Percentiles rank a stretch among this genome's conserved stretches.
Conservation (phyloP, 1,140 invertebrate species). For the Pseudomyrmex cubaensis region DNA sequence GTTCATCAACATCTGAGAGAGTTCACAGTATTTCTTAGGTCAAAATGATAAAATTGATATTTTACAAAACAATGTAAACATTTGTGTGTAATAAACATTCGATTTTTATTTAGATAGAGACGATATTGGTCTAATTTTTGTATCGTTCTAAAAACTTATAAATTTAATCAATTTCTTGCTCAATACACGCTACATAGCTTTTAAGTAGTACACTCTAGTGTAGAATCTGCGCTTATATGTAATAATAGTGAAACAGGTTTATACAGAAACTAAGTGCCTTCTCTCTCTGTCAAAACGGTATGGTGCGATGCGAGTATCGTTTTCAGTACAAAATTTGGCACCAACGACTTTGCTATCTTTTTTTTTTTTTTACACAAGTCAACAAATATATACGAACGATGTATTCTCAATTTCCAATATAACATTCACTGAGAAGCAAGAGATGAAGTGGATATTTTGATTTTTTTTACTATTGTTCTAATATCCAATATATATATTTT, state of each 20-base stretch:
- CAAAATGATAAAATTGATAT: constrained; percentile 39
- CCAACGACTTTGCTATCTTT: constrained; percentile 46
- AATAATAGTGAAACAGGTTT: constrained; percentile 48
- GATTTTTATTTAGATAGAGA: constrained; percentile 22
- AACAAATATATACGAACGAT: neutral
- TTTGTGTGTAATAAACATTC: constrained; percentile 30
- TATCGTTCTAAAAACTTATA: constrained; percentile 62
- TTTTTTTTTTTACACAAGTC: constrained; percentile 2
- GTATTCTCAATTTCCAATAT: constrained; percentile 19
- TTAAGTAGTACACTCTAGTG: constrained; percentile 63
- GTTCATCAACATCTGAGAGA: constrained; percentile 6
- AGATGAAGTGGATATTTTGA: constrained; percentile 63
- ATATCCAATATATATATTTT: constrained; percentile 10
- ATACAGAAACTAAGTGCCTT: constrained; percentile 52
- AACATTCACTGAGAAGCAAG: neutral
- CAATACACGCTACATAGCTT: constrained; percentile 27
- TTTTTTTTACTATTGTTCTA: constrained; percentile 54
- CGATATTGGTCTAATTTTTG: constrained; percentile 58
- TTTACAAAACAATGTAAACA: constrained; percentile 17
- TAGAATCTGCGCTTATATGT: constrained; percentile 16
- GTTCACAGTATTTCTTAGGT: constrained; percentile 25
- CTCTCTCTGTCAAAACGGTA: constrained; percentile 57
- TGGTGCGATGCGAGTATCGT: constrained; percentile 58
- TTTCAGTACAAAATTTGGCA: constrained; percentile 76
- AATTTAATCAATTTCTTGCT: constrained; percentile 52